Percentiles rank a stretch among this genome's conserved stretches.
Evolutionary conservation across 2,888 invertebrate species (phyloP).

Genomic region (Eupithecia tripunctaria): DNA sequence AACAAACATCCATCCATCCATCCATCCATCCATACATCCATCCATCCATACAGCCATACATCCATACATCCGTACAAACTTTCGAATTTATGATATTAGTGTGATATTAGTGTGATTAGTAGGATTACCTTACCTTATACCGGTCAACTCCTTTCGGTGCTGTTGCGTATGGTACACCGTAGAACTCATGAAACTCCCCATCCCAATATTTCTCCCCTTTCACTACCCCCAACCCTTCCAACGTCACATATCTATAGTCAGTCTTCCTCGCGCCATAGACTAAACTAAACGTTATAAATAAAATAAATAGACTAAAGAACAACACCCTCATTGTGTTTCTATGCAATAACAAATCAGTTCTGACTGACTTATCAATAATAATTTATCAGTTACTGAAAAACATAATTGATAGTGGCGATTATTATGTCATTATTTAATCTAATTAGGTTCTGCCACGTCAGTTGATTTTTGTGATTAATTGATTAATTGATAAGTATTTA

Average conservation of each 20-base stretch:
- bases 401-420: slow-evolving; percentile 35
- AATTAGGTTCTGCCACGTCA: slow-evolving; percentile 45
- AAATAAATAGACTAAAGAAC: slow-evolving; percentile 47
- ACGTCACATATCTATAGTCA: slow-evolving; percentile 54
- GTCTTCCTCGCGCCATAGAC: slow-evolving; percentile 45
- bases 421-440: slow-evolving; percentile 43
- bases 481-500: not conserved
- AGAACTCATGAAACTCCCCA: slow-evolving; percentile 75
- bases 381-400: slow-evolving; percentile 14
- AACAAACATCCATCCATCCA: too few species aligned
- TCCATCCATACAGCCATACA: too few species aligned
- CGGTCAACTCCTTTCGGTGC: slow-evolving; percentile 67
- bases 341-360: slow-evolving; percentile 31
- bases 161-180: slow-evolving; percentile 71
- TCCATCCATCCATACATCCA: too few species aligned
- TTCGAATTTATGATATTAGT: too few species aligned
- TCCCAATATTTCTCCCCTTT: slow-evolving; percentile 73
- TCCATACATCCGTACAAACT: too few species aligned
- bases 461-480: slow-evolving; percentile 18
- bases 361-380: slow-evolving; percentile 6
- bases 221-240: slow-evolving; percentile 64
- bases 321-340: slow-evolving; percentile 56
- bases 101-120: too few species aligned
- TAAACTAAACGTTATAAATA: slow-evolving; percentile 10
- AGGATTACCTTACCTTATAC: slow-evolving; percentile 66